Evolutionary conservation across 2,113 vertebrate genomes (phyloP), one percentile per base, ranked within the genome.

Genomic region (Hiodon tergisus): DNA sequence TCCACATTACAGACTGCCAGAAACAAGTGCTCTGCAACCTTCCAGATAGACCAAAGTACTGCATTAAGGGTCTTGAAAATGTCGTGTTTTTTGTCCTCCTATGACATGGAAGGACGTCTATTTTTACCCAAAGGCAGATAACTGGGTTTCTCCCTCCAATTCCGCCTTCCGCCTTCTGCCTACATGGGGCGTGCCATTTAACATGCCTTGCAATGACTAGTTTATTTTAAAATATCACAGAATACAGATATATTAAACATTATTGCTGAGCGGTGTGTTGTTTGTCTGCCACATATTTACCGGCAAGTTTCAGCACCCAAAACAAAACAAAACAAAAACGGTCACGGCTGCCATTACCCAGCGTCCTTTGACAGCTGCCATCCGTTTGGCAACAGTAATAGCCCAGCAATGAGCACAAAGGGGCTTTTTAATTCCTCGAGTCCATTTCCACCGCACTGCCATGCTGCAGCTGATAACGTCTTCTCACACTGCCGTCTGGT

Each of bases 381-480:
- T 3, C 62, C 10, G 52, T 66, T 57, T 74, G 13, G 5, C 7
- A 17, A 11, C 52, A 54, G 51, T 55, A 74, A 47, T 46, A 17
- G 72, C 16, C 60, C 72, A 65, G 50, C 52, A 72, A 59, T 16
- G 14, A 5, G 61, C 52, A 55, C 51, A 54, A 63, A 66, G 61
- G 51, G 50, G 10, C 62, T 54, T 66, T 74, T 54, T 63, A 74
- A 66, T 66, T 9, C 17, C 16, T 74, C 54, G 16, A 66, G 58
- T 74, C 48, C 48, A 74, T 55, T 54, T 74, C 52, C 71, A 62
- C 6, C n/a, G 5, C 14, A n/a, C 5, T 48, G 8, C n/a, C 2
- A 46, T 14, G 17, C 3, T 48, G 59, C 6, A 10, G 72, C 72
- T 13, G 62, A 74, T 55, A 55, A 47, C 52, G 52, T 14, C 13